phyloP scores from a whole-genome alignment of 2,113 vertebrate genomes.

The Hyaena hyaena region DNA sequence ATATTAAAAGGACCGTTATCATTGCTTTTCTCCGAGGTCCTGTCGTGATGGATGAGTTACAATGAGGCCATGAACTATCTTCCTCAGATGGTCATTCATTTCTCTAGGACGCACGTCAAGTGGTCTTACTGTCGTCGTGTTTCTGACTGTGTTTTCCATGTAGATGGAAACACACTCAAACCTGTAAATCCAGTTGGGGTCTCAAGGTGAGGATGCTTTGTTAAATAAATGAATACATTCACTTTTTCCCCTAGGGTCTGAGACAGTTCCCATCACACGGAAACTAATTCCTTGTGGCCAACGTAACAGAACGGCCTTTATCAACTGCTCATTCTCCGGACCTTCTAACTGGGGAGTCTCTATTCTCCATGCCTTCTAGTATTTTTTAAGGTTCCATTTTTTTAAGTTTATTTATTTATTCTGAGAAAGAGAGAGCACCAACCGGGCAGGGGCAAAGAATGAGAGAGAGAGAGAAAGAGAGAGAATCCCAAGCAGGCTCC shows the following conservation, averaged over 20 bases:
- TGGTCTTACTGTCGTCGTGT: not conserved
- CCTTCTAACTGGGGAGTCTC: not conserved
- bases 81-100: not conserved
- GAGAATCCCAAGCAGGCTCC: too few species aligned
- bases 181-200: not conserved
- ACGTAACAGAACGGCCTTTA: not conserved
- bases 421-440: too few species aligned
- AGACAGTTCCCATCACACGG: not conserved
- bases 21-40: not conserved
- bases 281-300: not conserved
- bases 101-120: accelerated
- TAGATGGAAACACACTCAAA: not conserved
- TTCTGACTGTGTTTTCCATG: not conserved
- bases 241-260: not conserved
- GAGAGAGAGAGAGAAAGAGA: too few species aligned
- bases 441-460: too few species aligned
- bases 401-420: too few species aligned
- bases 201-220: not conserved
- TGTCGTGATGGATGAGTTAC: not conserved
- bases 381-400: not conserved
- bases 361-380: not conserved
- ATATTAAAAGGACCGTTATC: not conserved
- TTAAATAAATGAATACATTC: not conserved
- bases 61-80: not conserved
- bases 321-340: not conserved